phyloP scores from a whole-genome alignment of 2,888 invertebrate species.

The Emmelina monodactyla region DNA sequence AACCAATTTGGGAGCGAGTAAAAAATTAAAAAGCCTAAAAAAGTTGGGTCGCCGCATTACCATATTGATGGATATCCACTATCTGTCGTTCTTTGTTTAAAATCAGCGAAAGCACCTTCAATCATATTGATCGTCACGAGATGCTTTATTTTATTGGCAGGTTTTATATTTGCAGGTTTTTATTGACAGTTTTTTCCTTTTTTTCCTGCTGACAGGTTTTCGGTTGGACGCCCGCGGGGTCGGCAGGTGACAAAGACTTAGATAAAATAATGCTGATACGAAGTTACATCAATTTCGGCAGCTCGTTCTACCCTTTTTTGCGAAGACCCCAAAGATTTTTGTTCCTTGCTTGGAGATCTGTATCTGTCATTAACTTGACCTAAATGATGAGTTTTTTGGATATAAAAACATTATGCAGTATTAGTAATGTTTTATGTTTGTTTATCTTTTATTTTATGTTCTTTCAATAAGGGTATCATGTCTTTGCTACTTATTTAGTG shows the following conservation, averaged over 20 bases:
- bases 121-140: slow-evolving; percentile 54
- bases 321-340: too few relatives aligned
- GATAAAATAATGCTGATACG: neutral
- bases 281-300: neutral
- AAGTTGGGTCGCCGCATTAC: slow-evolving; percentile 47
- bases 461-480: too few relatives aligned
- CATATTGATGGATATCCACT: slow-evolving; percentile 57
- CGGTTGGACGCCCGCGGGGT: slow-evolving; percentile 30
- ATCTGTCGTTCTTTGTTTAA: slow-evolving; percentile 58
- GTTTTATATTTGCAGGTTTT: too few relatives aligned
- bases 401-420: too few relatives aligned
- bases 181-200: too few relatives aligned
- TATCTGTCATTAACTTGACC: neutral
- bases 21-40: slow-evolving; percentile 46
- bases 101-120: slow-evolving; percentile 62
- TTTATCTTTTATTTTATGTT: too few relatives aligned
- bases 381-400: slow-evolving; percentile 1
- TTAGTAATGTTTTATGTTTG: too few relatives aligned
- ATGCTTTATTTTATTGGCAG: slow-evolving; percentile 39
- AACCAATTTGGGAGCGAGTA: slow-evolving; percentile 49
- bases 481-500: too few relatives aligned
- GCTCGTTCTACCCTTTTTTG: neutral
- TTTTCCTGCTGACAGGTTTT: too few relatives aligned
- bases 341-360: neutral
- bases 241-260: slow-evolving; percentile 38